phyloP scores from a whole-genome alignment of 2,113 vertebrate species.

The Misgurnus anguillicaudatus region DNA sequence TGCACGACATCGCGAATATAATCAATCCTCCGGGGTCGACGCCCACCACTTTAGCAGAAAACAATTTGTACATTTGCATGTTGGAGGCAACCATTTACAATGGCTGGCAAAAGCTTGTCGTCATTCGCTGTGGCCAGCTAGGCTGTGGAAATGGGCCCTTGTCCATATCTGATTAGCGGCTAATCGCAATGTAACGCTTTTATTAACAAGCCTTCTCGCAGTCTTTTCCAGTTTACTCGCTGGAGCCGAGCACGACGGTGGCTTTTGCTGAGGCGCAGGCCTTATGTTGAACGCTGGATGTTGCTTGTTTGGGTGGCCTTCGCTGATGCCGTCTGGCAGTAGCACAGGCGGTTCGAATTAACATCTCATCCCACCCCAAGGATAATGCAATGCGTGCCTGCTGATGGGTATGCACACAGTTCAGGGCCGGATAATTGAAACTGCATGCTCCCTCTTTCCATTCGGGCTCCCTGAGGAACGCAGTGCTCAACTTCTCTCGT shows the following conservation, averaged over 20 bases:
- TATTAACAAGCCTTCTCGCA: conserved; percentile 23
- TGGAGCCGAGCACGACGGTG: not conserved
- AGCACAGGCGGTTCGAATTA: conserved; percentile 53
- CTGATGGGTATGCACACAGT: conserved; percentile 41
- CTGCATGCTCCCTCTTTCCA: conserved; percentile 25
- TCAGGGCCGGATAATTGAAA: conserved; percentile 51
- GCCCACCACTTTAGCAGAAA: conserved; percentile 32
- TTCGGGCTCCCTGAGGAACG: conserved; percentile 19
- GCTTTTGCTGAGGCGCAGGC: conserved; percentile 1
- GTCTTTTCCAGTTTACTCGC: conserved; percentile 17
- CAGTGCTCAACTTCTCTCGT: not conserved
- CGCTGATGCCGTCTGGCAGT: conserved; percentile 64
- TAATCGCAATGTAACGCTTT: conserved; percentile 39
- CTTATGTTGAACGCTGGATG: conserved; percentile 42
- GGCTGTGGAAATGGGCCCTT: conserved; percentile 9
- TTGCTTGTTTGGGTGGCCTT: conserved; percentile 55
- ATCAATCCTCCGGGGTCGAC: not conserved
- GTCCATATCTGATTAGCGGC: conserved; percentile 46
- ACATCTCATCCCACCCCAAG: conserved; percentile 36
- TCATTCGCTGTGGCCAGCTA: not conserved
- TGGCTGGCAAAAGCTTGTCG: conserved; percentile 2
- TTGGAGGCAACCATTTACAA: conserved; percentile 25
- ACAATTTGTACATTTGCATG: conserved; percentile 48
- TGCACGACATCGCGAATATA: conserved; percentile 41
- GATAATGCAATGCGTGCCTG: conserved; percentile 29